These are phyloP conservation scores for Trichogramma pretiosum DNA, from an alignment of 1,140 invertebrate species.

Conservation along the genomic window DNA sequence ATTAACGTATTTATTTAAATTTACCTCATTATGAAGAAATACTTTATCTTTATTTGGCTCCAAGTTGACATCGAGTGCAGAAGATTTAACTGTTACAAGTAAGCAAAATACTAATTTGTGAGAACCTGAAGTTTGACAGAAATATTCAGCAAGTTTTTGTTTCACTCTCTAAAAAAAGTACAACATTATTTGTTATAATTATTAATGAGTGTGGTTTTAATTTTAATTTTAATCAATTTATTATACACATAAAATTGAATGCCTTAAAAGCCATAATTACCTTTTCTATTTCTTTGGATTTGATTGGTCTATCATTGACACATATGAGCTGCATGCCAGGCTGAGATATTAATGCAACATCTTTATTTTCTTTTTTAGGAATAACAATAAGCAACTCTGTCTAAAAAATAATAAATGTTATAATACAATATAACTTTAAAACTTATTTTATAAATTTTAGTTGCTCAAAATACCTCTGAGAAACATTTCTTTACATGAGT, in stretches of 20 bases:
- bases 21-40: constrained; percentile 46
- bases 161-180: constrained; percentile 38
- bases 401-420: constrained; percentile 24
- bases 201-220: too few relatives aligned
- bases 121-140: constrained; percentile 23
- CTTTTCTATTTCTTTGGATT: constrained; percentile 51
- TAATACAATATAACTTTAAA: neutral
- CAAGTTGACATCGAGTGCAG: constrained; percentile 53
- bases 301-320: constrained; percentile 54
- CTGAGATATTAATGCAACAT: constrained; percentile 31
- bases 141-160: constrained; percentile 29
- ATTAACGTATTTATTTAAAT: constrained; percentile 10
- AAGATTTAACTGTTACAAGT: constrained; percentile 41
- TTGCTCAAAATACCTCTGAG: constrained; percentile 23
- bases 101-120: constrained; percentile 45
- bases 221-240: neutral
- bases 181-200: constrained; percentile 4
- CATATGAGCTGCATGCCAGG: constrained; percentile 37
- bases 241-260: constrained; percentile 2
- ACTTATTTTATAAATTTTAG: constrained; percentile 3
- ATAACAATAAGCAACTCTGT: constrained; percentile 42
- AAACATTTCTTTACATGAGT: constrained; percentile 30
- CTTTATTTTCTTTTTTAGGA: constrained; percentile 39
- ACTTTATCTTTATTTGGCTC: constrained; percentile 58
- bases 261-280: constrained; percentile 34